Percentiles rank a stretch among this genome's conserved stretches.
These are phyloP conservation scores for Jordanella pulchra DNA, from an alignment of 2,797 vertebrate genomes.

Conservation along the genomic window DNA sequence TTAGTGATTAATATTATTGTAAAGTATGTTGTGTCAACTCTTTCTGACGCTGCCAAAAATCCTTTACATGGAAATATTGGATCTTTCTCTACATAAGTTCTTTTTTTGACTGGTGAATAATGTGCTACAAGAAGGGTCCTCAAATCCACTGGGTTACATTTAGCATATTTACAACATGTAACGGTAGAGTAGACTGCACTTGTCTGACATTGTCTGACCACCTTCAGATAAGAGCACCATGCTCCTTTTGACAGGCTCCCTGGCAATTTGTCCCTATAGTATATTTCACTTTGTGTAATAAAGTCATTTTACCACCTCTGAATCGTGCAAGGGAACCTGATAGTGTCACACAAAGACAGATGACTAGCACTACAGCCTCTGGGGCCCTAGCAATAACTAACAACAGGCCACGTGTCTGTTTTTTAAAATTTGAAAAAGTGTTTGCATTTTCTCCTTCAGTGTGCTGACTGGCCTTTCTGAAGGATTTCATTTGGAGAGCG, in stretches of 20 bases:
- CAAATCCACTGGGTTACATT: constrained; percentile 15
- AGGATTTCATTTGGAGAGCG: constrained; percentile 14
- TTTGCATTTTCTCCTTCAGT: constrained; percentile 31
- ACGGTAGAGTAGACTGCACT: constrained; percentile 24
- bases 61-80: constrained; percentile 29
- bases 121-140: constrained; percentile 10
- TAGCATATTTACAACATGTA: constrained; percentile 11
- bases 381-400: constrained; percentile 67
- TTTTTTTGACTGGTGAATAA: constrained; percentile 29
- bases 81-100: constrained; percentile 12
- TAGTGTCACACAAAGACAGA: constrained; percentile 71
- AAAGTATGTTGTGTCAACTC: constrained; percentile 41
- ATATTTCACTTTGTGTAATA: constrained; percentile 66
- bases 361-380: constrained; percentile 58
- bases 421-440: constrained; percentile 66
- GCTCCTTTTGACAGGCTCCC: constrained; percentile 47
- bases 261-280: constrained; percentile 54
- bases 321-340: constrained; percentile 62
- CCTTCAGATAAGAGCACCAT: constrained; percentile 48
- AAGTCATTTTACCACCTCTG: constrained; percentile 65
- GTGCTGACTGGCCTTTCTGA: constrained; percentile 35
- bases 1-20: constrained; percentile 47
- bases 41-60: neutral
- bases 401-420: constrained; percentile 46
- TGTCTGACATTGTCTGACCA: constrained; percentile 23